These are phyloP conservation scores for Megaceryle alcyon DNA, from an alignment of 2,797 vertebrate genomes.

Conservation along the genomic window DNA sequence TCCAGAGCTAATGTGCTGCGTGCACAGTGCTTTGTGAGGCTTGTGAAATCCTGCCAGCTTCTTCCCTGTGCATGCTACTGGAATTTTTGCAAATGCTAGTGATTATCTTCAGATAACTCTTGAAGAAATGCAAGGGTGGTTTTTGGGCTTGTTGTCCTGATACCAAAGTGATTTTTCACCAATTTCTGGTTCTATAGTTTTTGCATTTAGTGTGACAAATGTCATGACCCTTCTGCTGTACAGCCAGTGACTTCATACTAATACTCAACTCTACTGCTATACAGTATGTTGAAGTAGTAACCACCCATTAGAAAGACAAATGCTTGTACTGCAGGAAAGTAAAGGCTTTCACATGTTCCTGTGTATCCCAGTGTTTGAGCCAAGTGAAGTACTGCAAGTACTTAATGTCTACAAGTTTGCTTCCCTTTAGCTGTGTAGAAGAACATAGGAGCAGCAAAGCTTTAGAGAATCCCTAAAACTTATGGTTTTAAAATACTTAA, in stretches of 20 bases:
- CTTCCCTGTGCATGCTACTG: not conserved
- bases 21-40: not conserved
- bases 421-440: not conserved
- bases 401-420: not conserved
- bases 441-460: not conserved
- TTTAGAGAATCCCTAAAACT: not conserved
- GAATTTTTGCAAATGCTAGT: not conserved
- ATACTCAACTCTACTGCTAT: not conserved
- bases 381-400: not conserved
- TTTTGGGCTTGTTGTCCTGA: not conserved
- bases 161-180: not conserved
- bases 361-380: not conserved
- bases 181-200: not conserved
- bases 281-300: not conserved
- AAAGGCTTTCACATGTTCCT: not conserved
- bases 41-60: not conserved
- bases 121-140: not conserved
- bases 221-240: not conserved
- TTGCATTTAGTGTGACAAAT: not conserved
- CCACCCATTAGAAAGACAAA: not conserved
- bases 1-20: not conserved
- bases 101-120: not conserved
- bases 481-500: not conserved
- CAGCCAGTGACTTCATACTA: not conserved
- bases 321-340: not conserved